A percentile compares a stretch with the other conserved stretches of the same genome.
Evolutionary conservation across 1,140 invertebrate genomes (phyloP).

Genomic region (Vollenhovia emeryi): DNA sequence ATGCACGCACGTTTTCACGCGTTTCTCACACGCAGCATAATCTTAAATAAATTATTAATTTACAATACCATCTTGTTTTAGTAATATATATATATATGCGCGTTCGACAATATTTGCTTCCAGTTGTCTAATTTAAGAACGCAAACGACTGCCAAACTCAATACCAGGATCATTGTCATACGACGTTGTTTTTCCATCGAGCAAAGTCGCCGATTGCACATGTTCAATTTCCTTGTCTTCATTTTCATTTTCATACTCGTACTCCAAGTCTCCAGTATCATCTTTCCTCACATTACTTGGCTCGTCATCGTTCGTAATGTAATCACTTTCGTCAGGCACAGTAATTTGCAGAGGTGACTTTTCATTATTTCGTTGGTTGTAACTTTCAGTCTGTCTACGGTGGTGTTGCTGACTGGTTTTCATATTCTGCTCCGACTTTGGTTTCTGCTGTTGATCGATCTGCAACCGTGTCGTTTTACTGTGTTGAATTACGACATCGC

Average conservation of each 20-base stretch:
- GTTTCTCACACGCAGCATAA: background rate
- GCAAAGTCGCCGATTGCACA: constrained; percentile 20
- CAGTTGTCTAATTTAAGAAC: constrained; percentile 31
- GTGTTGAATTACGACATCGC: constrained; percentile 57
- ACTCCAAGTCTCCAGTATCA: constrained; percentile 70
- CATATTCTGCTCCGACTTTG: constrained; percentile 41
- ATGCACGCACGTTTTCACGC: constrained; percentile 7
- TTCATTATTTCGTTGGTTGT: constrained; percentile 47
- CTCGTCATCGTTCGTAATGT: constrained; percentile 69
- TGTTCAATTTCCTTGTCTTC: constrained; percentile 67
- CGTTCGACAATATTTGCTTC: constrained; percentile 27
- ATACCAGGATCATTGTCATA: constrained; percentile 61
- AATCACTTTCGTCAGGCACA: constrained; percentile 81
- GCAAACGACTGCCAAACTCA: constrained; percentile 77
- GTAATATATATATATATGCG: constrained; percentile 33
- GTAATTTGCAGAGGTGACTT: constrained; percentile 83
- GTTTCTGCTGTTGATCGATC: constrained; percentile 57
- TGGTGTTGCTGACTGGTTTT: constrained; percentile 41
- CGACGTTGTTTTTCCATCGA: constrained; percentile 37
- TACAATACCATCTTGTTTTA: too few species aligned
- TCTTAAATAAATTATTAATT: constrained; percentile 29
- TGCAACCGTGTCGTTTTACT: background rate
- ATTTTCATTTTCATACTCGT: constrained; percentile 79
- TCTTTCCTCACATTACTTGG: constrained; percentile 67
- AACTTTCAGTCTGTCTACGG: constrained; percentile 25